A percentile compares a stretch with the other conserved stretches of the same genome.
Conservation (phyloP, 2,113 vertebrate genomes). For the Megalops atlanticus region DNA sequence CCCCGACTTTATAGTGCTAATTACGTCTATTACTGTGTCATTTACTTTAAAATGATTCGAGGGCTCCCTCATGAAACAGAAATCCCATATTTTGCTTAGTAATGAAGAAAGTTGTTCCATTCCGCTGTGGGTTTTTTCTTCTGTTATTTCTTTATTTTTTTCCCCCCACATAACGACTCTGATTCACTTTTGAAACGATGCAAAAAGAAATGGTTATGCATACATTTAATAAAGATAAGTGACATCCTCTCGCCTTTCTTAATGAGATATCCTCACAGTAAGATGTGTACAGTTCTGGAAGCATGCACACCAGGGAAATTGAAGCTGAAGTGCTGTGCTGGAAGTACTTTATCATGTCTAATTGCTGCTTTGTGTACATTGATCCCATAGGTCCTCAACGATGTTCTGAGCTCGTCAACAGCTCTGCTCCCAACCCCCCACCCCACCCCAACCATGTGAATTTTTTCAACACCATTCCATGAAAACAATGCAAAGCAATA, state of each 20-base stretch:
- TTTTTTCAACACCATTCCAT: neutral
- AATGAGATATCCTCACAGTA: slow-evolving; percentile 78
- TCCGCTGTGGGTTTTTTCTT: slow-evolving; percentile 68
- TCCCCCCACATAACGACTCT: slow-evolving; percentile 56
- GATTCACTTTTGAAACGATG: slow-evolving; percentile 78
- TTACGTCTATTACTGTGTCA: slow-evolving; percentile 78
- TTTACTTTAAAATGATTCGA: slow-evolving; percentile 69
- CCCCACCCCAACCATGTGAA: neutral
- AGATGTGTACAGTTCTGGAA: slow-evolving; percentile 57
- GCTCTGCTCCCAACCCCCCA: neutral
- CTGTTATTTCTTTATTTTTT: too few species aligned
- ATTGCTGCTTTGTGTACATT: slow-evolving; percentile 69
- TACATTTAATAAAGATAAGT: slow-evolving; percentile 85
- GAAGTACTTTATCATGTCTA: slow-evolving; percentile 71
- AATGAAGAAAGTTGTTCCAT: slow-evolving; percentile 75
- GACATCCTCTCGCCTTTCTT: slow-evolving; percentile 74
- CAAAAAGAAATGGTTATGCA: slow-evolving; percentile 57
- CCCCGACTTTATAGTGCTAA: slow-evolving; percentile 79
- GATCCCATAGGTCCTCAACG: slow-evolving; percentile 38
- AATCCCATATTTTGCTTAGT: slow-evolving; percentile 75
- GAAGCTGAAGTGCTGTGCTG: slow-evolving; percentile 55
- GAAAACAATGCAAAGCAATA: too few species aligned
- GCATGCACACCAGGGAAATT: slow-evolving; percentile 58
- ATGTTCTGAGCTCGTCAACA: neutral
- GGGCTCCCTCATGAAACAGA: slow-evolving; percentile 63